Evolutionary conservation across 2,797 vertebrate genomes (phyloP), one percentile per base, ranked within the genome.

Genomic region (Mionectes olivaceus): DNA sequence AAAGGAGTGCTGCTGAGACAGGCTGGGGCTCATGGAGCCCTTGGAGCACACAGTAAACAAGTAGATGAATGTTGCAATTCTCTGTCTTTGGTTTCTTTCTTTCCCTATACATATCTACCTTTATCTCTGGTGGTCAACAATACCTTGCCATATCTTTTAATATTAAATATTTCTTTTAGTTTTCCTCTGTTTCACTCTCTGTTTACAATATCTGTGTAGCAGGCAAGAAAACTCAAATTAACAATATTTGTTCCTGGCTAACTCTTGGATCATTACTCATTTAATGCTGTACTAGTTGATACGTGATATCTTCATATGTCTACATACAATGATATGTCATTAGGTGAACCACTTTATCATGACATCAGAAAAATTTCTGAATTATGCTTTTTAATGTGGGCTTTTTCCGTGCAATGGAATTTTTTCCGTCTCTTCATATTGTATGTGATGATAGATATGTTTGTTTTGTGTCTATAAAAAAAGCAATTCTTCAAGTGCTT

Each of bases 291-390:
- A 23, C 6, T 67, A 1, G 9, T 25, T 84, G 81, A 55, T 85
- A 59, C 87, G 7, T 39, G 60, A 15, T 81, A 69, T 75, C 70
- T 90, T 47, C 21, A 10, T 76, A 9, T 76, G 53, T 80, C 74
- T 90, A 33, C 30, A 9, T 74, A 18, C 22, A 57, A 24, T 77
- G 37, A 59, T 64, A 49, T 76, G 35, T 53, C n/a, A 41, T 87
- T 71, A 90, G 67, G 46, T 88, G 44, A 87, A 73, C 76, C 44
- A 53, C 61, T 85, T 89, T 25, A 79, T 94, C 50, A 30, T 47
- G 22, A 50, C 57, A 94, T 74, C 61, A 67, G 50, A 88, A 94
- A 92, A 90, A 90, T 65, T 91, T 71, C 77, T 85, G 55, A 60
- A 52, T 88, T 92, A n/a, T 28, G 50, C 83, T 96, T 61, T 89